phyloP scores from a whole-genome alignment of 2,797 vertebrate genomes.

The Hafferia zeledoni region DNA sequence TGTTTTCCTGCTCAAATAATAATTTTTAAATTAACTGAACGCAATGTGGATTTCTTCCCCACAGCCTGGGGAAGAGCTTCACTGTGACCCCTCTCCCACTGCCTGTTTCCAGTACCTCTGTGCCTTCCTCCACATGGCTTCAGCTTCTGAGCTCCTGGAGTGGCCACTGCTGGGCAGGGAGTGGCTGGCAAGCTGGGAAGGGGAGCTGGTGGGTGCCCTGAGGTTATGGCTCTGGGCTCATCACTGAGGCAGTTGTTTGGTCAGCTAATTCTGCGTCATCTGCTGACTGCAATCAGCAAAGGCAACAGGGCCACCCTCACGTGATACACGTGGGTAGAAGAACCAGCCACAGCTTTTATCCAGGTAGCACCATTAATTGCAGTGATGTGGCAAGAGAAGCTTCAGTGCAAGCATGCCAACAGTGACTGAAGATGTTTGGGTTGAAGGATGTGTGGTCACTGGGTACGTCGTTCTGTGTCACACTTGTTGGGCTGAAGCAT shows the following conservation, averaged over 20 bases:
- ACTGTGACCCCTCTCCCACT: background rate
- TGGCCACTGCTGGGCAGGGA: background rate
- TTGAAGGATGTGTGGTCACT: background rate
- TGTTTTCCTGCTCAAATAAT: background rate
- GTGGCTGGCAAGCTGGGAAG: rapidly evolving
- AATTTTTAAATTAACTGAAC: background rate
- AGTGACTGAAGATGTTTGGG: background rate
- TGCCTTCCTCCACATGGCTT: background rate
- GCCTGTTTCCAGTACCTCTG: background rate
- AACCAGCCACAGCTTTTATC: background rate
- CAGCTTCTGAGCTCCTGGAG: background rate
- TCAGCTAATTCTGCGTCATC: background rate
- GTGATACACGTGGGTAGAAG: rapidly evolving
- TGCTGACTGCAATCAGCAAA: rapidly evolving
- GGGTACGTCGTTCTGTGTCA: rapidly evolving
- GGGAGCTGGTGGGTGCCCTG: background rate
- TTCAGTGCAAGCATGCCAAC: background rate
- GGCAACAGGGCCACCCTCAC: background rate
- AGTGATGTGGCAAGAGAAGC: background rate
- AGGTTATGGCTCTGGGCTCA: background rate
- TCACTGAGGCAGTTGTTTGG: background rate
- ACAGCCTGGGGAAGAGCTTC: background rate
- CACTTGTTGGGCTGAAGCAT: background rate
- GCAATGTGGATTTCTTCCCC: background rate
- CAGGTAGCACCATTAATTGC: background rate